These are phyloP conservation scores for Agrenia bidenticulata DNA, from an alignment of 2,888 invertebrate species.

Conservation along the genomic window DNA sequence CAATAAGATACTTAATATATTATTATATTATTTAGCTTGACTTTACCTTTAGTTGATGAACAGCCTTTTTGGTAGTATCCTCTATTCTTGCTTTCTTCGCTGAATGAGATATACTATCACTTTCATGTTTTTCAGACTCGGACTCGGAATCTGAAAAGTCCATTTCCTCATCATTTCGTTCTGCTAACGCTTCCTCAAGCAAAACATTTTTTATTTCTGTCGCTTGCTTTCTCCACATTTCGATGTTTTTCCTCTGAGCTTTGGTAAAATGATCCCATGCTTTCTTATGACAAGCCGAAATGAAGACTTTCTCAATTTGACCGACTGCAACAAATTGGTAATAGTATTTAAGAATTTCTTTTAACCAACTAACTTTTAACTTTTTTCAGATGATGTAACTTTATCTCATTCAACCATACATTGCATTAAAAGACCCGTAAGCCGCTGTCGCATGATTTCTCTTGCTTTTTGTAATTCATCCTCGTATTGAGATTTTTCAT, in stretches of 20 bases:
- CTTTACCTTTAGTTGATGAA: slow-evolving; percentile 47
- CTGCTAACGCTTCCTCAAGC: slow-evolving; percentile 65
- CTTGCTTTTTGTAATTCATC: slow-evolving; percentile 84
- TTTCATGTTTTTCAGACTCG: slow-evolving; percentile 47
- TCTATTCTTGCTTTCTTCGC: slow-evolving; percentile 25
- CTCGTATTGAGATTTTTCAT: slow-evolving; percentile 81
- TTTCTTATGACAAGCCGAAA: slow-evolving; percentile 93
- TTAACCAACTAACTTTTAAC: too few relatives aligned
- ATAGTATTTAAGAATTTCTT: too few relatives aligned
- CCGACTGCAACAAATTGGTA: slow-evolving; percentile 75
- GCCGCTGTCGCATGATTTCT: slow-evolving; percentile 78
- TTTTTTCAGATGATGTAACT: too few relatives aligned
- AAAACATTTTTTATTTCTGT: slow-evolving; percentile 73
- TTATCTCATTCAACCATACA: slow-evolving; percentile 67
- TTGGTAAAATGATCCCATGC: slow-evolving; percentile 99
- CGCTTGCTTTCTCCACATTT: slow-evolving; percentile 95
- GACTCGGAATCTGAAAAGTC: slow-evolving; percentile 77
- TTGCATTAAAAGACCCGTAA: slow-evolving; percentile 83
- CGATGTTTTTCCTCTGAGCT: slow-evolving; percentile 97
- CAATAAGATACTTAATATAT: too few relatives aligned
- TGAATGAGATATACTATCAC: slow-evolving; percentile 25
- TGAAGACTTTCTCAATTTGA: slow-evolving; percentile 98
- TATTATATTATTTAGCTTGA: too few relatives aligned
- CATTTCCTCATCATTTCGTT: slow-evolving; percentile 79
- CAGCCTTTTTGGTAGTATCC: slow-evolving; percentile 34